Evolutionary conservation across 2,113 vertebrate species (phyloP), one percentile per base, ranked within the genome.

Genomic region (Spilogale gracilis): DNA sequence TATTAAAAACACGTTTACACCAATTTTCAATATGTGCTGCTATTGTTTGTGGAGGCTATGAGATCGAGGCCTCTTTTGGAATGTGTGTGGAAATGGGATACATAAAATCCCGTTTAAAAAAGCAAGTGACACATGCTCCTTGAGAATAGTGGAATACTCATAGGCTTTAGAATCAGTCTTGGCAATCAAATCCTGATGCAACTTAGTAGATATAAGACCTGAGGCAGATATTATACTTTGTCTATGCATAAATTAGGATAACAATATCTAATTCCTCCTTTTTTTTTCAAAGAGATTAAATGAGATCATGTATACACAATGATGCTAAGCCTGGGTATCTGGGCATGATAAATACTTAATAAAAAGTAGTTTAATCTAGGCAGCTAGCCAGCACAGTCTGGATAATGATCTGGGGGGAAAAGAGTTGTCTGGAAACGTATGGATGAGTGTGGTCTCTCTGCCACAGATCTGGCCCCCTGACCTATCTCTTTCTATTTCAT

Each of bases 1-100:
- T 98, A 98, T 98, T 97, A 98, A 98, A 98, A 98, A 97, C 43
- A 92, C n/a, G 93, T 96, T 98, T 98, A 79, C 27, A 86, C 83
- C 95, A 82, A 95, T 89, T 97, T 98, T 97, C 63, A 88, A 98
- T 78, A 32, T 96, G 5, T 65, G 95, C 32, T 97, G 82, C 73
- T 45, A 61, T 96, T 98, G 76, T 92, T 90, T 97, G 54, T 94
- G 73, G 76, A 97, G 82, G 50, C 87, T 97, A n/a, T 74, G 87
- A 89, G 43, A 27, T 94, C 94, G 45, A 95, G 20, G 27, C 52
- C 3, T 95, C 38, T 86, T 85, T 91, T 71, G 65, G 32, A 84
- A 78, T 89, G 74, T 93, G 4, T 58, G 25, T 91, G 18, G 52
- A 93, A 87, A 67, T 85, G 32, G 50, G 38, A 90, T 25, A 52